A percentile compares a stretch with the other conserved stretches of the same genome.
phyloP scores from a whole-genome alignment of 2,888 invertebrate genomes.

The Ormyrus thymus region DNA sequence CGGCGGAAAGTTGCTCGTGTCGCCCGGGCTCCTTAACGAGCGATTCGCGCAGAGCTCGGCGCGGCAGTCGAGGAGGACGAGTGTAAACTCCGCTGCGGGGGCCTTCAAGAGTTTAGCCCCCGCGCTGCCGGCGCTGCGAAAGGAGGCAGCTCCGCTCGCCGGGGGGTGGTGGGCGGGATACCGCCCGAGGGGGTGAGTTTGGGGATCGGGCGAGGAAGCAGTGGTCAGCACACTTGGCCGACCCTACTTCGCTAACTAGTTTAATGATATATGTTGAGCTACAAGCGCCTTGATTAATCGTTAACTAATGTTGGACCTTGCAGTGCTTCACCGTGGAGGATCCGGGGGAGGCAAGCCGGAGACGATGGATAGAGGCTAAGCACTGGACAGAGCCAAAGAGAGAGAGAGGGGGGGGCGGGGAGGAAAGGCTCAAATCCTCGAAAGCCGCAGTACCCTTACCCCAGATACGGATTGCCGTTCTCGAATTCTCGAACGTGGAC shows the following conservation, averaged over 20 bases:
- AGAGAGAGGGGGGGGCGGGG: conserved; percentile 56
- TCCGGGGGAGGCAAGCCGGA: conserved; percentile 54
- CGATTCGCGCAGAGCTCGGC: conserved; percentile 63
- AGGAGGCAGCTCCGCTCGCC: conserved; percentile 4
- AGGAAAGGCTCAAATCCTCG: conserved; percentile 58
- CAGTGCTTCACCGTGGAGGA: conserved; percentile 68
- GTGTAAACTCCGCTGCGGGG: conserved; percentile 64
- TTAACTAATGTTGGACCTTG: conserved; percentile 75
- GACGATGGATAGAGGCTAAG: conserved; percentile 54
- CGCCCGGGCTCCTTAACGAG: conserved; percentile 65
- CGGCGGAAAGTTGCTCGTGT: neutral
- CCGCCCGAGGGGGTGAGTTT: conserved; percentile 57
- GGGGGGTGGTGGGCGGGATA: conserved; percentile 56
- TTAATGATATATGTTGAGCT: conserved; percentile 76
- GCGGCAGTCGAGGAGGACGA: conserved; percentile 59
- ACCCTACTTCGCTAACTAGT: conserved; percentile 76
- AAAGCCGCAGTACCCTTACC: conserved; percentile 54
- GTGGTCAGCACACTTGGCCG: conserved; percentile 75
- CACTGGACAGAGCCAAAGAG: conserved; percentile 45
- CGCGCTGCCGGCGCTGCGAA: conserved; percentile 61
- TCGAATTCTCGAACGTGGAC: conserved; percentile 62
- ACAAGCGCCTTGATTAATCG: conserved; percentile 76
- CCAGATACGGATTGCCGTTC: conserved; percentile 55
- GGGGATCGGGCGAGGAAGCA: conserved; percentile 67
- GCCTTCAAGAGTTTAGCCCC: conserved; percentile 73